phyloP scores from a whole-genome alignment of 2,797 vertebrate genomes.

The Pampus argenteus region DNA sequence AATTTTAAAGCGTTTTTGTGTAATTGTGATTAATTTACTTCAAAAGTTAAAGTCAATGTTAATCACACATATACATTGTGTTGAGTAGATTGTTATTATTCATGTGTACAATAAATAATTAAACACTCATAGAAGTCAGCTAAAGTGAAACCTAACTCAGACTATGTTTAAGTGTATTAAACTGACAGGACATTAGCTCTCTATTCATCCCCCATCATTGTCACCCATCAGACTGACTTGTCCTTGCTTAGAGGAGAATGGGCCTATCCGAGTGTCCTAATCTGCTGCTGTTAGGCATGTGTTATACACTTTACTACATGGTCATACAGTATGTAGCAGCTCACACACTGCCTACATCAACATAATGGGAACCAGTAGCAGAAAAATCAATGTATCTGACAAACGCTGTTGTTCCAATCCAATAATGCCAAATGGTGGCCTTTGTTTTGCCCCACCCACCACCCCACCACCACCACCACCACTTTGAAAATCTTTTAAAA shows the following conservation, averaged over 20 bases:
- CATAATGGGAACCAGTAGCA: conserved; percentile 60
- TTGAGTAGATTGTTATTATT: not conserved
- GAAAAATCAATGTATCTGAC: conserved; percentile 80
- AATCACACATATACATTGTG: conserved; percentile 13
- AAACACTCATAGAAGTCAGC: not conserved
- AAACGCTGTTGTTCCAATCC: conserved; percentile 70
- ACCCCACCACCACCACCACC: conserved; percentile 8
- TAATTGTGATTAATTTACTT: conserved; percentile 20
- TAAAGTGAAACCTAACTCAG: conserved; percentile 33
- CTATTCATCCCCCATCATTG: conserved; percentile 51
- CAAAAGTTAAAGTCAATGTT: conserved; percentile 4
- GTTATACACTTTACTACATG: conserved; percentile 47
- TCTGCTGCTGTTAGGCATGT: conserved; percentile 37
- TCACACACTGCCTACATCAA: conserved; percentile 70
- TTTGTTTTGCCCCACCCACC: conserved; percentile 67
- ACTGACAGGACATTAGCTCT: conserved; percentile 45
- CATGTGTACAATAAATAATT: no score
- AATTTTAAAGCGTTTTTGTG: no score
- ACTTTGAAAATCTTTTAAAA: conserved; percentile 72
- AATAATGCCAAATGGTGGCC: conserved; percentile 68
- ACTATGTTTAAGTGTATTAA: conserved; percentile 28
- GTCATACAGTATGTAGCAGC: conserved; percentile 43
- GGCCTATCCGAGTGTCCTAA: conserved; percentile 33
- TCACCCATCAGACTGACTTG: conserved; percentile 44
- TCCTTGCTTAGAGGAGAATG: conserved; percentile 62